Base-by-base conservation (phyloP, 1,140 invertebrate species). In the Drosophila yakuba region DNA sequence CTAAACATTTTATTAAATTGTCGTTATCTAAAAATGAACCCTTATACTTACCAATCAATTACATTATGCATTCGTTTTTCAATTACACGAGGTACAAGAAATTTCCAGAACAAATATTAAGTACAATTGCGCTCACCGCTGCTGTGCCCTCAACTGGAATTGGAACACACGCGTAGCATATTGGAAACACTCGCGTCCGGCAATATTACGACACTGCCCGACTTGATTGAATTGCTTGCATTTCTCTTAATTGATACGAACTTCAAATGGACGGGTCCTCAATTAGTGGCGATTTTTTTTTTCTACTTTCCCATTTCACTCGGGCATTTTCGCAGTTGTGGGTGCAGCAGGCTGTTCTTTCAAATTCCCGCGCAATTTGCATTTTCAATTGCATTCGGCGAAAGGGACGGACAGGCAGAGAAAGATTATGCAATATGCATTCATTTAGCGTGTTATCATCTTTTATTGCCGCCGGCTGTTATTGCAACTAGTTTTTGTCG, bases 221-320 rank as follows among this genome's bases (percentile, higher is more conserved):
- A 71, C 62, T 80, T 83, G 76, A 88, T 88, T 80, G 84, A 88
- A 88, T 80, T 89, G 83, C 72, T 60, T 79, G 76, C 67, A 79
- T 83, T 83, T 79, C 58, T 57, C 79, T 62, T 89, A 88, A 88
- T 89, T 88, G 83, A 88, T 88, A 83, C 84, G 84, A 89, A 89
- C 83, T 83, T 89, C 82, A 82, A 78, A 86, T 75, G 83, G 58
- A 75, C 62, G 73, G 69, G 74, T 63, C 56, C 63, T 66, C 83
- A 88, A 88, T 88, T 88, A 88, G 84, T 67, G 57, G 79, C 64
- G 72, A 44, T 68, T 68, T 52, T 75, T 83, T 69, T 62, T 77
- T 20, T 68, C 50, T 66, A 54, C 71, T 72, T 75, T 74, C 69
- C 68, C 74, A 78, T 82, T 82, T 78, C 80, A 79, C 80, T 63